Conservation (phyloP, 64 coral and sea anemone species). For the Dendrophyllia cribrosa region DNA sequence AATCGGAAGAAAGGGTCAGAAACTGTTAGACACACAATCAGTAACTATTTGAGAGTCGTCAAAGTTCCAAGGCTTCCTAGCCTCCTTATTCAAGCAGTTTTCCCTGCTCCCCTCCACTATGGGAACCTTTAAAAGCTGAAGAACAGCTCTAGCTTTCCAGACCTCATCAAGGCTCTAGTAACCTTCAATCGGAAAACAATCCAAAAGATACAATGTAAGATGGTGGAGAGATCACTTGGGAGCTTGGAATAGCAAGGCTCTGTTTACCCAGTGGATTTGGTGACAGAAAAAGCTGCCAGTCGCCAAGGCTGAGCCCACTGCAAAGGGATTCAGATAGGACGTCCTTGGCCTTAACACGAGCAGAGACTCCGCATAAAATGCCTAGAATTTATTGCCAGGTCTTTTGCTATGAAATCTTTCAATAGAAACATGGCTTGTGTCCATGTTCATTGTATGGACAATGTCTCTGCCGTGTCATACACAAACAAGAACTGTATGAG, state of each 20-base stretch:
- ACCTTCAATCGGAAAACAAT: too few species aligned
- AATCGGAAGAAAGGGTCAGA: too few species aligned
- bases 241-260: neutral
- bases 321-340: neutral
- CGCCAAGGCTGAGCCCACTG: neutral
- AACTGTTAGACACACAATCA: too few species aligned
- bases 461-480: constrained; percentile 15
- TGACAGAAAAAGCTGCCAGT: neutral
- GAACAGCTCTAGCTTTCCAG: neutral
- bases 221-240: neutral
- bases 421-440: neutral
- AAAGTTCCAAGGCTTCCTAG: constrained; percentile 57
- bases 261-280: neutral
- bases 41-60: constrained; percentile 55
- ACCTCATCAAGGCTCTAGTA: neutral
- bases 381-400: constrained; percentile 14
- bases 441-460: constrained; percentile 12
- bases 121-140: constrained; percentile 22
- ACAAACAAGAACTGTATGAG: neutral
- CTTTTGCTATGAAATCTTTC: constrained; percentile 4
- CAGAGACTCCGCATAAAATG: neutral
- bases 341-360: neutral
- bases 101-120: constrained; percentile 52
- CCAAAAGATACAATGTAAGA: neutral
- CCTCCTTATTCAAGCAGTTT: constrained; percentile 60